Evolutionary conservation across 2,113 vertebrate species (phyloP), one percentile per base, ranked within the genome.

Genomic region (Mobula hypostoma): DNA sequence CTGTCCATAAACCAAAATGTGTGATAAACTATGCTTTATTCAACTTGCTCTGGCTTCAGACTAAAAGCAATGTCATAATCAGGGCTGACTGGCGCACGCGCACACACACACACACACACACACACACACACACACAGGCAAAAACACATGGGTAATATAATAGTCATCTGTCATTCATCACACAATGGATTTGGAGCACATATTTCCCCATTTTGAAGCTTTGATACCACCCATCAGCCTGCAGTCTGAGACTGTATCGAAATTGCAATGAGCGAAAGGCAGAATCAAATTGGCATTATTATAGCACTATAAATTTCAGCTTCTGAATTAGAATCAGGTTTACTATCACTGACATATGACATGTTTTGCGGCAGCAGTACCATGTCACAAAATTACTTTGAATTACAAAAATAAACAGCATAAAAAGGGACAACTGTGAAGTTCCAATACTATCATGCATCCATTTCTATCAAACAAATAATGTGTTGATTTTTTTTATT

Each of bases 391-490:
- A 48, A 48, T 48, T 48, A 48, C 48, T 48, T 48, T 48, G 48
- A 48, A 48, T 48, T 48, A 48, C 48, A 48, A 48, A 48, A 48
- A 48, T 48, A 48, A 48, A 48, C 48, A 48, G 48, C 48, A 48
- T 48, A 48, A 48, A 48, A 48, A 48, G 48, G 48, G 3, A 48
- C 48, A 48, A 48, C 48, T 48, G 48, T 94, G 88, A 58, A 14
- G 94, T 48, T 83, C 95, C 94, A 94, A 4, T 95, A 24, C 77
- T 94, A 72, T n/a, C 72, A 94, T 94, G 94, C 94, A 95, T 66
- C 95, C 90, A 58, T 29, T n/a, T 17, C 68, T 95, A 27, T 94
- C 95, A 94, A 95, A 95, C 95, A 94, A 56, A 91, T 91, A 94
- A 94, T 0, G n/a, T 94, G 94, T 21, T 94, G 48, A 95, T 19